phyloP scores from a whole-genome alignment of 1,140 invertebrate genomes.

The Philaenus spumarius region DNA sequence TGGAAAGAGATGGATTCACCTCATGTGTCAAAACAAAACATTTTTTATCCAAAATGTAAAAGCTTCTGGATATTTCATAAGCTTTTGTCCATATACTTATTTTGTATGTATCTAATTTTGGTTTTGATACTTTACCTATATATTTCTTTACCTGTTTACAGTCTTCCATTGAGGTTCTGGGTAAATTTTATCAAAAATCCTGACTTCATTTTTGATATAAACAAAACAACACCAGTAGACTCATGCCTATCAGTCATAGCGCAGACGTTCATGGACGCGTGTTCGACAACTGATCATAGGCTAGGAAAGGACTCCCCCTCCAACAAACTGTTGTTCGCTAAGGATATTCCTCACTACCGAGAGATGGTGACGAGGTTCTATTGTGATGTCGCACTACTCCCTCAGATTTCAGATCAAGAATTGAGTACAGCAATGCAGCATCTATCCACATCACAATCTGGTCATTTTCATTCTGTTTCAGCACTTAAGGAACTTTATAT shows the following conservation, averaged over 20 bases:
- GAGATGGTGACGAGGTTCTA: constrained; percentile 71
- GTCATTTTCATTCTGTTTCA: constrained; percentile 84
- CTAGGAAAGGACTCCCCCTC: constrained; percentile 92
- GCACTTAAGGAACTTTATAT: constrained; percentile 91
- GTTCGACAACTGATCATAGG: constrained; percentile 80
- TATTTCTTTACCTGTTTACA: constrained; percentile 42
- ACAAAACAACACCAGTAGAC: constrained; percentile 87
- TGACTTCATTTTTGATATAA: constrained; percentile 94
- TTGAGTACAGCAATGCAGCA: constrained; percentile 89
- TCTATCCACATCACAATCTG: constrained; percentile 74
- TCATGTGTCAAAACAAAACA: too few species aligned
- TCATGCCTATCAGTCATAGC: constrained; percentile 91
- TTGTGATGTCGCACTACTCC: constrained; percentile 70
- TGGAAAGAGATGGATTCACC: too few species aligned
- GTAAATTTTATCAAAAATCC: constrained; percentile 97
- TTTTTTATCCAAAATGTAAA: too few species aligned
- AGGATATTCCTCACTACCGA: constrained; percentile 79
- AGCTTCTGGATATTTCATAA: too few species aligned
- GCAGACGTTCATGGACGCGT: constrained; percentile 95
- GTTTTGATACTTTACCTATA: too few species aligned
- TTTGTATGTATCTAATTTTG: too few species aligned
- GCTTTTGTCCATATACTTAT: too few species aligned
- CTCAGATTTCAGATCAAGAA: constrained; percentile 86
- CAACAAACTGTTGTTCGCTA: constrained; percentile 90
- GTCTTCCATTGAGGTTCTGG: constrained; percentile 91